Evolutionary conservation across 2,113 vertebrate species (phyloP).

Genomic region (Myodes glareolus): DNA sequence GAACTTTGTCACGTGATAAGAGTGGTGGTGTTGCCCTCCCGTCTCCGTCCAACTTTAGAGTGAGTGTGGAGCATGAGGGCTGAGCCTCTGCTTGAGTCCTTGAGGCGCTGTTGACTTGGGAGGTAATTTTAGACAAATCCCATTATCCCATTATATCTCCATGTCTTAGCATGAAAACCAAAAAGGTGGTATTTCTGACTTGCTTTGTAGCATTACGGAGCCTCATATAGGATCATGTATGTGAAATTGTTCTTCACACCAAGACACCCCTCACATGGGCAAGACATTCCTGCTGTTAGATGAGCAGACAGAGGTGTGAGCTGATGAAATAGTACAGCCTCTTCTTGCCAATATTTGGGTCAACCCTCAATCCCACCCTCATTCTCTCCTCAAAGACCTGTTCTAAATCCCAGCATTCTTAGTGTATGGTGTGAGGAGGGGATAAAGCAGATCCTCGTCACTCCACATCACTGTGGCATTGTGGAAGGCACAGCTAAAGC

Average conservation of each 20-base stretch:
- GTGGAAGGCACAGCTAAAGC: slow-evolving; percentile 41
- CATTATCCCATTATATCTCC: not conserved
- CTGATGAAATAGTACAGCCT: not conserved
- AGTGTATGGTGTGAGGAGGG: not conserved
- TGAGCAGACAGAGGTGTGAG: not conserved
- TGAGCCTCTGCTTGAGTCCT: not conserved
- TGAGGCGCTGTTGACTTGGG: not conserved
- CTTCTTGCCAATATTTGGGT: not conserved
- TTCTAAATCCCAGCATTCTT: not conserved
- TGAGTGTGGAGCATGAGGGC: not conserved
- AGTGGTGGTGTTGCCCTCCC: not conserved
- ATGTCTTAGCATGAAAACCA: not conserved
- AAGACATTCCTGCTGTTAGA: slow-evolving; percentile 3
- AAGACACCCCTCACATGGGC: not conserved
- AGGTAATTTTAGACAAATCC: slow-evolving; percentile 13
- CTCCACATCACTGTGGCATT: slow-evolving; percentile 33
- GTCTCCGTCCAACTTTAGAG: not conserved
- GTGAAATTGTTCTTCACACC: slow-evolving; percentile 13
- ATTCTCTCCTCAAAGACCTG: not conserved
- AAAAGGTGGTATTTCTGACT: not conserved
- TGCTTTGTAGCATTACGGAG: not conserved
- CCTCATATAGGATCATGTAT: not conserved
- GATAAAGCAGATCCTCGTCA: no score
- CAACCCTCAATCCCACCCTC: not conserved
- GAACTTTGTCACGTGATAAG: not conserved